Percentiles rank a stretch among this genome's conserved stretches.
Conservation (phyloP, 2,888 invertebrate genomes). For the Eubasilissa splendida region DNA sequence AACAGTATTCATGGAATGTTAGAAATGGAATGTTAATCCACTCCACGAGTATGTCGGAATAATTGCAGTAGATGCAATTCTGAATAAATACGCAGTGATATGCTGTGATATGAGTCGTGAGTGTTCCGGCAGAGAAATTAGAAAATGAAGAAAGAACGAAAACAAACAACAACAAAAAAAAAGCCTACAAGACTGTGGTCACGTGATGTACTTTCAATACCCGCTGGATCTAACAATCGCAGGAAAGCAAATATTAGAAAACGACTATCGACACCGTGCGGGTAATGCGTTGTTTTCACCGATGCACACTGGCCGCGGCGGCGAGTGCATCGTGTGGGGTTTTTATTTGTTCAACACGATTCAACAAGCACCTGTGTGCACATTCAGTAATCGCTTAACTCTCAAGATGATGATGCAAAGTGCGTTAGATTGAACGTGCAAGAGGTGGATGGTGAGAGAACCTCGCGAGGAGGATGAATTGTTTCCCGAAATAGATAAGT, state of each 20-base stretch:
- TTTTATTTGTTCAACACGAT: not conserved
- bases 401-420: too few relatives aligned
- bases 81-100: too few relatives aligned
- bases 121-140: slow-evolving; percentile 17
- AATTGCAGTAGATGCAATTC: too few relatives aligned
- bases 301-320: not conserved
- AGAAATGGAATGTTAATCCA: too few relatives aligned
- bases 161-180: slow-evolving; percentile 1
- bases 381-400: too few relatives aligned
- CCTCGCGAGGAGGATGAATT: too few relatives aligned
- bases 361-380: not conserved
- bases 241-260: not conserved
- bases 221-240: not conserved
- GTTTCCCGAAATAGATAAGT: too few relatives aligned
- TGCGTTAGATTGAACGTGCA: too few relatives aligned
- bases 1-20: too few relatives aligned
- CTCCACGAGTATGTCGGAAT: too few relatives aligned
- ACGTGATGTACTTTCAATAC: not conserved
- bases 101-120: too few relatives aligned
- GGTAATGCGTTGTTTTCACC: slow-evolving; percentile 3
- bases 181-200: not conserved
- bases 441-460: too few relatives aligned
- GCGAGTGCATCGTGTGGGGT: not conserved
- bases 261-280: not conserved
- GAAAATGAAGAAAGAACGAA: not conserved